A percentile compares a stretch with the other conserved stretches of the same genome.
phyloP scores from a whole-genome alignment of 2,888 invertebrate genomes.

The Callosobruchus maculatus region DNA sequence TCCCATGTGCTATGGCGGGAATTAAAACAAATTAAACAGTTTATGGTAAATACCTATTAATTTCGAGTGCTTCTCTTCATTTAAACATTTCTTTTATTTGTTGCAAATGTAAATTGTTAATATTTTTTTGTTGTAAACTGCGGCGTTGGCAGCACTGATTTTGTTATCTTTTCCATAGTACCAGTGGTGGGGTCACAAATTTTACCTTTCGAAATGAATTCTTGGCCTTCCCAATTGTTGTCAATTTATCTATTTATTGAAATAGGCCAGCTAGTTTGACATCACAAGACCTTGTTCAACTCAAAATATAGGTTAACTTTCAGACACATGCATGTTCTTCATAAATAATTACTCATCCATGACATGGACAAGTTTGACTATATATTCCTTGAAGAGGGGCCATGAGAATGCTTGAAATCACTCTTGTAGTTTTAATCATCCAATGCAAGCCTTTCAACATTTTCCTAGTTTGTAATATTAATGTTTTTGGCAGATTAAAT shows the following conservation, averaged over 20 bases:
- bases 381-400: background rate
- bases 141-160: constrained; percentile 32
- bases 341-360: background rate
- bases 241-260: background rate
- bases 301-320: background rate
- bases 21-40: constrained; percentile 29
- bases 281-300: background rate
- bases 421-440: background rate
- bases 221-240: background rate
- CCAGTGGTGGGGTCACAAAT: constrained; percentile 31
- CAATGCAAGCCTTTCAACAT: background rate
- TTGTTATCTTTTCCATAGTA: constrained; percentile 35
- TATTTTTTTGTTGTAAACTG: constrained; percentile 28
- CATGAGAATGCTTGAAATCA: background rate
- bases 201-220: constrained; percentile 17
- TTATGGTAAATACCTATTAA: constrained; percentile 31
- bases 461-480: background rate
- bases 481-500: constrained; percentile 29
- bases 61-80: constrained; percentile 7
- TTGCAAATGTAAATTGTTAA: background rate
- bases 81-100: constrained; percentile 1
- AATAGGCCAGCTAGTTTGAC: background rate
- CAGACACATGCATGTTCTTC: background rate
- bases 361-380: background rate
- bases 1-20: constrained; percentile 41